Base-by-base conservation (phyloP, 2,888 invertebrate genomes). In the Boloria selene region DNA sequence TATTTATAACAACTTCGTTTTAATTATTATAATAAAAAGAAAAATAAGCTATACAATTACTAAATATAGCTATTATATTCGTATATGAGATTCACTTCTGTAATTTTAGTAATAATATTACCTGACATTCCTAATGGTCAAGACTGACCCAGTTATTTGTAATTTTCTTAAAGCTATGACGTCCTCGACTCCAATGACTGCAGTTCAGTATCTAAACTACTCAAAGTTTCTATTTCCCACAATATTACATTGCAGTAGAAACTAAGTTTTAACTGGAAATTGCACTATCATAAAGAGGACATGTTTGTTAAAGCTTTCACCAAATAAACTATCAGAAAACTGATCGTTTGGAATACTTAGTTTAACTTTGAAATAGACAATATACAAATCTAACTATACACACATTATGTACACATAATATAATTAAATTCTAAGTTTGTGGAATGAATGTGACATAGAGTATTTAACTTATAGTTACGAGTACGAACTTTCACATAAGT, bases 151-250 rank as follows among this genome's bases (percentile, higher is more conserved):
- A 64, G 44, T 44, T 49, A 56, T 10, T 58, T 47, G 47, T 26
- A 18, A 47, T 45, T 26, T 47, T 58, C 56, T 64, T 64, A 49
- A 26, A 56, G 56, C 38, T 26, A 50, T 16, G 16, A 13, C 17
- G 45, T 31, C 17, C 58, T n/a, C 42, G 31, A 17, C 42, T 42
- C 51, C 51, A 64, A 64, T 56, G 47, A 59, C 52, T 38, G 14
- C 50, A 62, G 58, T 59, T 62, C 52, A 59, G 38, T 64, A 62
- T 53, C 53, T 56, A 45, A 66, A 66, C 50, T 47, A 51, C 51
- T 66, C 58, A 26, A 66, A 58, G 58, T 68, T 65, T 59, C 54
- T 50, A 50, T 64, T 58, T 58, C 22, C 31, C 44, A 64, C 44
- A 31, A 56, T 50, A 64, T 64, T 64, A 64, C 58, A 64, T n/a